Evolutionary conservation across 2,113 vertebrate genomes (phyloP).

Genomic region (Actenoides lindsayi): DNA sequence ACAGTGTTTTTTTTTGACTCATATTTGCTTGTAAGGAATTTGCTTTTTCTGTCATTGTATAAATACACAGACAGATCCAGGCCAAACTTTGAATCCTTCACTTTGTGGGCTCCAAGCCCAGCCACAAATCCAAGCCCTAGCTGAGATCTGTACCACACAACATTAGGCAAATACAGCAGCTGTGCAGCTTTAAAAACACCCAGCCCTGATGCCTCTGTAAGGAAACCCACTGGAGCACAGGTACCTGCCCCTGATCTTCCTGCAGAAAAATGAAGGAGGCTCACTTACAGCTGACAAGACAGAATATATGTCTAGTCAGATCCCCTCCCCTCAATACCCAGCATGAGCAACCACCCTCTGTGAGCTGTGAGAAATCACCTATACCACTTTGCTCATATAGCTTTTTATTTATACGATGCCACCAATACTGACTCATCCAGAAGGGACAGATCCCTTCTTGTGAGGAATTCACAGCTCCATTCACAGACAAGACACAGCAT

Average conservation of each 20-base stretch:
- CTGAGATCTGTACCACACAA: neutral
- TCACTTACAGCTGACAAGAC: neutral
- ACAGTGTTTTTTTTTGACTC: conserved; percentile 61
- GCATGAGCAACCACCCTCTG: neutral
- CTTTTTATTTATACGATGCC: neutral
- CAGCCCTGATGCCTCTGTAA: neutral
- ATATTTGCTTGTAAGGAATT: conserved; percentile 53
- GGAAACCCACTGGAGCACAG: neutral
- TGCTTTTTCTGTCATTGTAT: conserved; percentile 39
- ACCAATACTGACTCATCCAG: neutral
- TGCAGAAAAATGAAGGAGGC: neutral
- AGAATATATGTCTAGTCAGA: neutral
- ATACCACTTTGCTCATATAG: neutral
- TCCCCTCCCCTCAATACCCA: neutral
- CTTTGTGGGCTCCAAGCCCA: conserved; percentile 20
- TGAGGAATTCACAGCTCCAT: neutral
- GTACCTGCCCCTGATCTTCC: neutral
- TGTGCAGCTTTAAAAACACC: accelerated
- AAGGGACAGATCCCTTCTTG: neutral
- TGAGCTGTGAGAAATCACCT: neutral
- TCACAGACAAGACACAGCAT: neutral
- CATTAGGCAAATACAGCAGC: neutral
- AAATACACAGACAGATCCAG: conserved; percentile 10
- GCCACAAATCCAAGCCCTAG: neutral
- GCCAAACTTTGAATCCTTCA: neutral